A percentile compares a stretch with the other conserved stretches of the same genome.
Evolutionary conservation across 30 jellyfish, hydroid and myxozoan species (phyloP).

Genomic region (Sanderia malayensis): DNA sequence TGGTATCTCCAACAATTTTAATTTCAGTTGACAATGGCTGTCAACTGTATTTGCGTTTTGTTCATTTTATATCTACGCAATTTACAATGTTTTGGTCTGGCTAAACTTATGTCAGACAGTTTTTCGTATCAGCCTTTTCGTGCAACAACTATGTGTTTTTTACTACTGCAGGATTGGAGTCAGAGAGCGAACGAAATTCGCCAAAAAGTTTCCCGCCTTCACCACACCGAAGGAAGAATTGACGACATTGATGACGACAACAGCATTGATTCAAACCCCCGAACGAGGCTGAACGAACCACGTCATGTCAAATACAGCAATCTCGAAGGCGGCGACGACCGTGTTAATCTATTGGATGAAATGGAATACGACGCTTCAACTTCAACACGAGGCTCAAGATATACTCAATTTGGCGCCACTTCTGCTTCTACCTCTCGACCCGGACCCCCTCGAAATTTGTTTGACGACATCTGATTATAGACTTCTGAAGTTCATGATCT

Average conservation of each 20-base stretch:
- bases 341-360: slow-evolving; percentile 39
- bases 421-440: slow-evolving; percentile 29
- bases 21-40: too few species aligned
- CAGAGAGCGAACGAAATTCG: slow-evolving; percentile 59
- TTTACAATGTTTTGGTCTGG: too few species aligned
- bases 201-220: slow-evolving; percentile 22
- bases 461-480: slow-evolving; percentile 41
- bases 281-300: slow-evolving; percentile 61
- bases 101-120: too few species aligned
- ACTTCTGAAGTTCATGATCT: too few species aligned
- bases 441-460: slow-evolving; percentile 59
- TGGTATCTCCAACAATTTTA: too few species aligned
- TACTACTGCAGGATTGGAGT: slow-evolving; percentile 41
- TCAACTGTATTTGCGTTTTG: too few species aligned
- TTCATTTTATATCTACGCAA: too few species aligned
- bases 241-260: slow-evolving; percentile 58
- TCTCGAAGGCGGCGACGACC: slow-evolving; percentile 52
- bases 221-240: slow-evolving; percentile 11
- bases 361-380: slow-evolving; percentile 55
- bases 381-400: slow-evolving; percentile 25
- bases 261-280: slow-evolving; percentile 26
- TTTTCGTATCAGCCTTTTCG: too few species aligned
- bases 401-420: slow-evolving; percentile 43
- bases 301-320: slow-evolving; percentile 49
- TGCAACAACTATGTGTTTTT: neutral